Percentiles rank a stretch among this genome's conserved stretches.
Conservation (phyloP, 2,888 invertebrate species). For the Ommatoiulus sabulosus region DNA sequence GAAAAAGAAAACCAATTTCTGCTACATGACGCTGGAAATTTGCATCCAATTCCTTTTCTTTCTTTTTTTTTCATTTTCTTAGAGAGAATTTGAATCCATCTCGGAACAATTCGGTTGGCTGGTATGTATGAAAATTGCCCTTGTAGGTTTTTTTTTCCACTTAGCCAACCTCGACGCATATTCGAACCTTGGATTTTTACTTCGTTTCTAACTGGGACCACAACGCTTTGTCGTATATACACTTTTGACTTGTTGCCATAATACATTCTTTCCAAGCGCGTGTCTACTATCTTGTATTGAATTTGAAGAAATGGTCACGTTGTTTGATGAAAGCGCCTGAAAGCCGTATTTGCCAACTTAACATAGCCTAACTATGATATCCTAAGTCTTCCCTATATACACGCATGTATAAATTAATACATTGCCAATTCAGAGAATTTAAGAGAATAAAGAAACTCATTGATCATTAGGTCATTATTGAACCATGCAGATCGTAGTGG, state of each 20-base stretch:
- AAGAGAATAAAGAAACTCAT: conserved; percentile 42
- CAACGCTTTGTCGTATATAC: neutral
- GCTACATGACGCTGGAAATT: neutral
- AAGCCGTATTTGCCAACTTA: conserved; percentile 50
- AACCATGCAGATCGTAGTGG: neutral
- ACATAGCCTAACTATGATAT: conserved; percentile 47
- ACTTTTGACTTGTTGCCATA: conserved; percentile 5
- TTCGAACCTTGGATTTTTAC: neutral
- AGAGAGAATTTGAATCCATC: neutral
- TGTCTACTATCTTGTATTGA: conserved; percentile 25
- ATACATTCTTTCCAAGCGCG: conserved; percentile 23
- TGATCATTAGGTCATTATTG: conserved; percentile 27
- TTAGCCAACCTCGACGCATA: neutral
- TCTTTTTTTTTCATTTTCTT: neutral
- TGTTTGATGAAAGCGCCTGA: conserved; percentile 49
- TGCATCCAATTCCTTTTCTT: neutral
- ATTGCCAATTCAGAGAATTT: conserved; percentile 46
- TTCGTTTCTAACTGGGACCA: neutral
- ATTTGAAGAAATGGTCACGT: conserved; percentile 35
- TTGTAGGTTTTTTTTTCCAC: neutral
- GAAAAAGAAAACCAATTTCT: neutral
- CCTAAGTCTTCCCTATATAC: conserved; percentile 51
- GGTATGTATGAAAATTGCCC: neutral
- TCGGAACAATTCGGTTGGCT: neutral
- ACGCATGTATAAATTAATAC: conserved; percentile 45